Evolutionary conservation across 2,797 vertebrate species (phyloP).

Genomic region (Pseudomugil tenellus): DNA sequence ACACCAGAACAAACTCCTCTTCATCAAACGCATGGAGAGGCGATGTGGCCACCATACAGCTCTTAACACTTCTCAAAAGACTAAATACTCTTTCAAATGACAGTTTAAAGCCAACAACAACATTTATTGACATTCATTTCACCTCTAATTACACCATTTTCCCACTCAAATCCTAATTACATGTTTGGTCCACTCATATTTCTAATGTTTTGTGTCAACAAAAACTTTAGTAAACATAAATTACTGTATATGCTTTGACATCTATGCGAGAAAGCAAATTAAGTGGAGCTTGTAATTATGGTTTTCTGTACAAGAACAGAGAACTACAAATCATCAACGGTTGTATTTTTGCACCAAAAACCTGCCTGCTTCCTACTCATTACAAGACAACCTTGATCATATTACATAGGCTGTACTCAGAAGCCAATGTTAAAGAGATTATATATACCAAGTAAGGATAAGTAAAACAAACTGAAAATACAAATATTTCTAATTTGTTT

Average conservation of each 20-base stretch:
- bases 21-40: not conserved
- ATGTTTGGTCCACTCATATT: not conserved
- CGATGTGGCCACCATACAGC: not conserved
- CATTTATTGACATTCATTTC: conserved; percentile 3
- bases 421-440: conserved; percentile 21
- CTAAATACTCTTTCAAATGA: not conserved
- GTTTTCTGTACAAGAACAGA: conserved; percentile 22
- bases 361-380: conserved; percentile 18
- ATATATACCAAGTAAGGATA: not conserved
- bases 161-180: not conserved
- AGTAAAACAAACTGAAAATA: not conserved
- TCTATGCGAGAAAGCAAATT: conserved; percentile 8
- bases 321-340: conserved; percentile 17
- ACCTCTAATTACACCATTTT: not conserved
- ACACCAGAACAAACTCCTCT: conserved; percentile 8
- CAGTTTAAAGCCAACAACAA: conserved; percentile 12
- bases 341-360: conserved; percentile 1
- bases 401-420: conserved; percentile 31
- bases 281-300: conserved; percentile 38
- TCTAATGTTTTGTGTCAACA: conserved; percentile 1
- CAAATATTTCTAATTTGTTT: not conserved
- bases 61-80: not conserved
- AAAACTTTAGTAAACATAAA: conserved; percentile 30
- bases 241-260: conserved; percentile 34
- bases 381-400: conserved; percentile 12